Percentiles rank a stretch among this genome's conserved stretches.
Conservation (phyloP, 2,113 vertebrate species). For the Aleadryas rufinucha region DNA sequence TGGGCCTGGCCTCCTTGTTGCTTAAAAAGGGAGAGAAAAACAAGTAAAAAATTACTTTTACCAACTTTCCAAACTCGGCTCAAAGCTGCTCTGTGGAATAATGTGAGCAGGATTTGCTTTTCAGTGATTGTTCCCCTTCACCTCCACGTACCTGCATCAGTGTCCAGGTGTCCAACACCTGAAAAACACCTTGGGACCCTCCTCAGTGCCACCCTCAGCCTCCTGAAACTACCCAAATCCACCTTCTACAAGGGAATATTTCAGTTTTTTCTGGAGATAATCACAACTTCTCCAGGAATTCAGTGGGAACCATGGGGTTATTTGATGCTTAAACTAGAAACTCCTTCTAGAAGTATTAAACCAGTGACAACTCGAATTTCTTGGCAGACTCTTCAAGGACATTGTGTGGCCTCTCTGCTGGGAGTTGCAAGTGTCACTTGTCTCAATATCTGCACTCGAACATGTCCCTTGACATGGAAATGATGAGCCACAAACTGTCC, state of each 20-base stretch:
- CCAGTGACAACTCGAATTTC: background rate
- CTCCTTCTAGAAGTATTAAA: background rate
- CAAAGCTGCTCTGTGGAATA: background rate
- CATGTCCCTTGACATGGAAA: background rate
- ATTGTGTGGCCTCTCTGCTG: background rate
- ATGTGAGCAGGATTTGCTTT: background rate
- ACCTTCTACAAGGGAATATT: background rate
- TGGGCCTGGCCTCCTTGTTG: background rate
- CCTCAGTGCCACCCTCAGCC: background rate
- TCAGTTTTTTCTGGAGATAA: background rate
- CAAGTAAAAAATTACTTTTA: background rate
- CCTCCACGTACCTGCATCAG: fast-evolving
- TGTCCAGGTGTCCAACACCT: background rate
- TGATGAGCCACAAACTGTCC: background rate
- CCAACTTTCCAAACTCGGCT: background rate
- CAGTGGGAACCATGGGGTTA: background rate
- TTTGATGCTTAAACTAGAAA: background rate
- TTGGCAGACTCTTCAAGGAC: background rate
- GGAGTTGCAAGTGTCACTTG: background rate
- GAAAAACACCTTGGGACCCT: background rate
- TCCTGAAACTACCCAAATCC: background rate
- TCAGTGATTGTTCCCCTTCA: background rate
- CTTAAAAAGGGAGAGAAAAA: background rate
- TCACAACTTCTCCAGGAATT: background rate
- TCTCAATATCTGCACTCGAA: background rate